Evolutionary conservation across 2,888 invertebrate species (phyloP).

Genomic region (Mimachlamys varia): DNA sequence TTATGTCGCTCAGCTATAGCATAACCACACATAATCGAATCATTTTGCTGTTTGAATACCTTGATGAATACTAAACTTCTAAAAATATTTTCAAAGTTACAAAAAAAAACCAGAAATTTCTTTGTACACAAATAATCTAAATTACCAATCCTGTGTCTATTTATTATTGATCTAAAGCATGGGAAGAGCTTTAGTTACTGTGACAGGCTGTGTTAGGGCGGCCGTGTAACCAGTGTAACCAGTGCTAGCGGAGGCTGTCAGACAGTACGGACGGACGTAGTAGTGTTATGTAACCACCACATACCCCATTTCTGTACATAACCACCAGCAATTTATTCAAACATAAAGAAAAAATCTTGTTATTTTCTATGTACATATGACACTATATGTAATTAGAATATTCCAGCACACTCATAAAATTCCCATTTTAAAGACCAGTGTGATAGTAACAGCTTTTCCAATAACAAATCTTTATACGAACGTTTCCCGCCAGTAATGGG

Average conservation of each 20-base stretch:
- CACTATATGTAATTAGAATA: not conserved
- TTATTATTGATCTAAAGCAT: not conserved
- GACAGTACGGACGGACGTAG: not conserved
- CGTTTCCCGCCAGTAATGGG: not conserved
- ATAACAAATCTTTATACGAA: not conserved
- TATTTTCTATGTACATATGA: slow-evolving; percentile 21
- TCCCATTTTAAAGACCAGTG: not conserved
- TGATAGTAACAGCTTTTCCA: not conserved
- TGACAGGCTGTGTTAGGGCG: not conserved
- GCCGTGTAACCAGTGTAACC: not conserved
- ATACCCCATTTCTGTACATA: not conserved
- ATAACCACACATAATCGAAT: too few species aligned
- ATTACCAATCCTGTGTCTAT: not conserved
- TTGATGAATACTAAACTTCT: too few species aligned
- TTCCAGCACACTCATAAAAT: not conserved
- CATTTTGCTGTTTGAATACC: too few species aligned
- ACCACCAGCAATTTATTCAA: slow-evolving; percentile 2
- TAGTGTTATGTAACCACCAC: not conserved
- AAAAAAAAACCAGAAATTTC: not conserved
- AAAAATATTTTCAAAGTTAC: not conserved
- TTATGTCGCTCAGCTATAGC: too few species aligned
- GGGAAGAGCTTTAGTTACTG: not conserved
- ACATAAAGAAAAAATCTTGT: slow-evolving; percentile 30
- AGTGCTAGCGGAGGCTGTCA: not conserved
- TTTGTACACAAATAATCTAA: not conserved